These are phyloP conservation scores for Aspiorhynchus laticeps DNA, from an alignment of 2,113 vertebrate genomes.

Conservation along the genomic window DNA sequence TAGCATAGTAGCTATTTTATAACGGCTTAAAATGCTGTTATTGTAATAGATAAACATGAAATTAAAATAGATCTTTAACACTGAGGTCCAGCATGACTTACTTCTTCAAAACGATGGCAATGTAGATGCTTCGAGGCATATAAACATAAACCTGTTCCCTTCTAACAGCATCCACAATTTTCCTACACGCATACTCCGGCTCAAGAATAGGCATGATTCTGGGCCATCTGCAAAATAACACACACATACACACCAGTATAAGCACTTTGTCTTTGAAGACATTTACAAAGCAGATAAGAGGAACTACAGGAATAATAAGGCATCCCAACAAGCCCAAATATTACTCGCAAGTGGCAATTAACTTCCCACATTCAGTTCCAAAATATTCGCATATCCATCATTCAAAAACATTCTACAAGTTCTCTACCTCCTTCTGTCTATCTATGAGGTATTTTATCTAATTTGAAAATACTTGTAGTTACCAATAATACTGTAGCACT, in stretches of 20 bases:
- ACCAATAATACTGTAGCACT: background rate
- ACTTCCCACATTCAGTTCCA: too few species aligned
- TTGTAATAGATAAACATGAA: background rate
- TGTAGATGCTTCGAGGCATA: conserved; percentile 50
- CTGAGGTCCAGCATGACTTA: conserved; percentile 31
- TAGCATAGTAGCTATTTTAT: background rate
- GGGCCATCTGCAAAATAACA: conserved; percentile 74
- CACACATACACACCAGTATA: conserved; percentile 29
- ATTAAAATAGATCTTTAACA: background rate
- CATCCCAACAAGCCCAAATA: background rate
- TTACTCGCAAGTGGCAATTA: too few species aligned
- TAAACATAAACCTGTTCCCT: conserved; percentile 55
- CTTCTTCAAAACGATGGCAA: conserved; percentile 39
- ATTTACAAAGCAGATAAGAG: background rate
- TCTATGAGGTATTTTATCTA: background rate
- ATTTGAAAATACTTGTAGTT: background rate
- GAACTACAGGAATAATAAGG: background rate
- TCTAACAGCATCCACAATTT: conserved; percentile 72
- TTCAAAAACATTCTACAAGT: too few species aligned
- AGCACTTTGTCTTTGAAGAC: background rate
- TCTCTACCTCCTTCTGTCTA: too few species aligned
- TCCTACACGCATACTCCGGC: conserved; percentile 79
- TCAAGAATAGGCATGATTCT: conserved; percentile 80
- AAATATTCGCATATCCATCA: too few species aligned
- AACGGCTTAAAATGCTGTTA: background rate